Evolutionary conservation across 1,140 invertebrate genomes (phyloP).

Genomic region (Cyclargus thomasi): DNA sequence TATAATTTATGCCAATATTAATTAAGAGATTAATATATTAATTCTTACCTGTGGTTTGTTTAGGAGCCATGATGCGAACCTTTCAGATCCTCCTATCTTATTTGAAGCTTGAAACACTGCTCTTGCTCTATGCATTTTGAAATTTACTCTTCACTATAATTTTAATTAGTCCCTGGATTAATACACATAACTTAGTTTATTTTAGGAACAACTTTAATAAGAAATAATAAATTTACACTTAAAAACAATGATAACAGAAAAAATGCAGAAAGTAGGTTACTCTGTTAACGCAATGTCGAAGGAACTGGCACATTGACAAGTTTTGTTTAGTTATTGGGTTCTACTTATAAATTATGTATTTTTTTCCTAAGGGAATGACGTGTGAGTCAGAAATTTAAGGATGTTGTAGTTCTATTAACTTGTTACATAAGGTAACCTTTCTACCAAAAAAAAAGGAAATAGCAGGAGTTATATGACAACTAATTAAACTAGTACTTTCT

Average conservation of each 20-base stretch:
- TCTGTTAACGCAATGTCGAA: slow-evolving; percentile 39
- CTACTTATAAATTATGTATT: not conserved
- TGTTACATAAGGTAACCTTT: not conserved
- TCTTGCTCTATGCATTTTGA: slow-evolving; percentile 83
- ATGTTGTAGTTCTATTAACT: not conserved
- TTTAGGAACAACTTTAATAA: not conserved
- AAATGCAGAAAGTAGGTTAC: slow-evolving; percentile 35
- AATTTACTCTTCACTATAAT: slow-evolving; percentile 21
- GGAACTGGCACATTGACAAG: slow-evolving; percentile 35
- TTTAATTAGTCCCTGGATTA: slow-evolving; percentile 14
- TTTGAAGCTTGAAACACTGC: slow-evolving; percentile 79
- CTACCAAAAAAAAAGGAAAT: not conserved
- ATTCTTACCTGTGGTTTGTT: slow-evolving; percentile 72
- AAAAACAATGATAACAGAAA: slow-evolving; percentile 18
- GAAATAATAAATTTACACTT: not conserved
- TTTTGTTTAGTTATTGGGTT: slow-evolving; percentile 26
- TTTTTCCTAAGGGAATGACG: not conserved
- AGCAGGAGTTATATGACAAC: not conserved
- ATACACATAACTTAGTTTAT: not conserved
- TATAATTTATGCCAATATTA: not conserved
- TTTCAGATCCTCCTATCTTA: slow-evolving; percentile 78
- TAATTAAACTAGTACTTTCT: not conserved
- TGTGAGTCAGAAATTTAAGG: not conserved
- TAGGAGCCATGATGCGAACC: slow-evolving; percentile 84
- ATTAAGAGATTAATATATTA: not conserved